Evolutionary conservation across 2,113 vertebrate genomes (phyloP).

Genomic region (Leptodactylus fuscus): DNA sequence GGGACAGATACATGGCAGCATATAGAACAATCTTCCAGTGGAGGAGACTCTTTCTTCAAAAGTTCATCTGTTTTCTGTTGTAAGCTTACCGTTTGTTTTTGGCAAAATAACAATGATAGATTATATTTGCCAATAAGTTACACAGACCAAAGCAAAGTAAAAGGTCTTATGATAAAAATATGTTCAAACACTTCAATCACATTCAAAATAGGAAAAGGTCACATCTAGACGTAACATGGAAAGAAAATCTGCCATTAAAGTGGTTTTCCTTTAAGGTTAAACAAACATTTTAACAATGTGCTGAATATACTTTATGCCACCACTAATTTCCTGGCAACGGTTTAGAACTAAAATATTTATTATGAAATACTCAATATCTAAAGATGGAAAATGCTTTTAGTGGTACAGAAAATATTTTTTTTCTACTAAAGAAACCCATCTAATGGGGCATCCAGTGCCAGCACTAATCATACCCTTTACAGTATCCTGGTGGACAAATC

Average conservation of each 20-base stretch:
- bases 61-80: no score
- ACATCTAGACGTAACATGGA: conserved; percentile 50
- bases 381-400: conserved; percentile 53
- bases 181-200: conserved; percentile 51
- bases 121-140: not conserved
- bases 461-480: not conserved
- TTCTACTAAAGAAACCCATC: not conserved
- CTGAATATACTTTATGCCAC: conserved; percentile 64
- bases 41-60: no score
- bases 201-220: conserved; percentile 63
- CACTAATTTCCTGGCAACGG: conserved; percentile 66
- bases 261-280: conserved; percentile 65
- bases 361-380: conserved; percentile 57
- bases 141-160: not conserved
- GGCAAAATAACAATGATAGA: not conserved
- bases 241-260: conserved; percentile 59
- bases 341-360: conserved; percentile 63
- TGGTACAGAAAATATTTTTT: conserved; percentile 53
- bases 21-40: no score
- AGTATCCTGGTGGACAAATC: not conserved
- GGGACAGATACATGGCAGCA: no score
- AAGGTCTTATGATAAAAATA: not conserved
- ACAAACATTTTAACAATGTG: conserved; percentile 63
- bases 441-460: not conserved
- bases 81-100: not conserved